A percentile compares a stretch with the other conserved stretches of the same genome.
These are phyloP conservation scores for Fratercula arctica DNA, from an alignment of 2,797 vertebrate species.

Conservation along the genomic window DNA sequence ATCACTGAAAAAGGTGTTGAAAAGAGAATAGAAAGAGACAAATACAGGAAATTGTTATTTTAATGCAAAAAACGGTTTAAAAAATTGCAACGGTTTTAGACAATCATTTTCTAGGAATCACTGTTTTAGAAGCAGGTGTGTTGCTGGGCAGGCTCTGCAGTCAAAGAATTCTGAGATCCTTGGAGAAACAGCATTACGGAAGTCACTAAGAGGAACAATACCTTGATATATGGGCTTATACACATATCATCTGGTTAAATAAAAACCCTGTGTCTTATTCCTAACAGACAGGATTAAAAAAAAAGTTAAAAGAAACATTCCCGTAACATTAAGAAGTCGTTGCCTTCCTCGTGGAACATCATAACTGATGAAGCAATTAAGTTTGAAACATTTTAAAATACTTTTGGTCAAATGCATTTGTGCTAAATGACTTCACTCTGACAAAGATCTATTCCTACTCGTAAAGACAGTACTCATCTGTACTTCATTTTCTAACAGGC, in stretches of 20 bases:
- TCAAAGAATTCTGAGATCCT: not conserved
- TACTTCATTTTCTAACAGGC: slow-evolving; percentile 81
- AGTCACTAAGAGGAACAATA: not conserved
- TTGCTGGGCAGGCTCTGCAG: not conserved
- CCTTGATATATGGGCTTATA: not conserved
- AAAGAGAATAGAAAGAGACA: not conserved
- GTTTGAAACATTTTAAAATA: slow-evolving; percentile 59
- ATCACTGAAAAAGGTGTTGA: not conserved
- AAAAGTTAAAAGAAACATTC: not conserved
- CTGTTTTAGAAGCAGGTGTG: not conserved
- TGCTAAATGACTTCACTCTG: slow-evolving; percentile 57
- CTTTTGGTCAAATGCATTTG: slow-evolving; percentile 54
- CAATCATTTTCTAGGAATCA: not conserved
- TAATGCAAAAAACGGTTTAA: not conserved
- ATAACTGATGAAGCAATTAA: slow-evolving; percentile 55
- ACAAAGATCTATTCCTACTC: slow-evolving; percentile 45
- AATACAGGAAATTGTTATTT: not conserved
- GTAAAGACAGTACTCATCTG: slow-evolving; percentile 37
- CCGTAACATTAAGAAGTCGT: not conserved
- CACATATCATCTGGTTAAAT: not conserved
- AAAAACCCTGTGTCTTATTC: not conserved
- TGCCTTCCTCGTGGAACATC: not conserved
- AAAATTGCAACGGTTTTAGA: not conserved
- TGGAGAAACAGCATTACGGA: not conserved
- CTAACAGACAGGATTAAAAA: not conserved